Evolutionary conservation across 2,797 vertebrate species (phyloP).

Genomic region (Oreochromis mossambicus): DNA sequence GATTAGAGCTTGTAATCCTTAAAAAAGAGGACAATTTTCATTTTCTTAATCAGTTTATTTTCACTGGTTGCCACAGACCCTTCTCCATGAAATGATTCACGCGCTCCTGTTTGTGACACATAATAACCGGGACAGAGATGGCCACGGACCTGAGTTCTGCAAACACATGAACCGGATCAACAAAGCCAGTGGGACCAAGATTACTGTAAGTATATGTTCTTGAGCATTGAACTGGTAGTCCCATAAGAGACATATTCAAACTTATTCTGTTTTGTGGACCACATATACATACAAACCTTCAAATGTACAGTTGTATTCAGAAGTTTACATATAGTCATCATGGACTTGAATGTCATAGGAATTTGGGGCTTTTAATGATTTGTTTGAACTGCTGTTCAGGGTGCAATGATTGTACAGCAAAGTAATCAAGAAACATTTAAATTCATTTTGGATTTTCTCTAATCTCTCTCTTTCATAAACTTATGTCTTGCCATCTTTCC

Average conservation of each 20-base stretch:
- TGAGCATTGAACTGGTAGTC: background rate
- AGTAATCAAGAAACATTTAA: background rate
- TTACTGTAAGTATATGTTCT: slow-evolving; percentile 75
- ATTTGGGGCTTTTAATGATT: background rate
- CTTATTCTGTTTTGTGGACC: background rate
- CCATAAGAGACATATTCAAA: background rate
- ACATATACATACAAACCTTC: background rate
- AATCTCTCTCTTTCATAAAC: background rate
- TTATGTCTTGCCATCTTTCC: background rate
- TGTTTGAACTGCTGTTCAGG: background rate
- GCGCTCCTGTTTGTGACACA: slow-evolving; percentile 95
- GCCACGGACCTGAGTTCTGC: slow-evolving; percentile 94
- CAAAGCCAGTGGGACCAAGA: slow-evolving; percentile 83
- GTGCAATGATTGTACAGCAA: background rate
- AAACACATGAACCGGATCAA: slow-evolving; percentile 97
- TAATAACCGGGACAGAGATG: slow-evolving; percentile 88
- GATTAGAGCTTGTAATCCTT: background rate
- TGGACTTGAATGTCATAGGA: background rate
- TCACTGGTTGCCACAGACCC: slow-evolving; percentile 77
- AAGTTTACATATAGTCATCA: rapidly evolving
- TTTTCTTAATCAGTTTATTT: background rate
- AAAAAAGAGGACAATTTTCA: background rate
- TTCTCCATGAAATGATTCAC: slow-evolving; percentile 98
- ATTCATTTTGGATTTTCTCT: background rate
- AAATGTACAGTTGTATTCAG: background rate